phyloP scores from a whole-genome alignment of 1,140 invertebrate species.

The Sweltsa coloradensis region DNA sequence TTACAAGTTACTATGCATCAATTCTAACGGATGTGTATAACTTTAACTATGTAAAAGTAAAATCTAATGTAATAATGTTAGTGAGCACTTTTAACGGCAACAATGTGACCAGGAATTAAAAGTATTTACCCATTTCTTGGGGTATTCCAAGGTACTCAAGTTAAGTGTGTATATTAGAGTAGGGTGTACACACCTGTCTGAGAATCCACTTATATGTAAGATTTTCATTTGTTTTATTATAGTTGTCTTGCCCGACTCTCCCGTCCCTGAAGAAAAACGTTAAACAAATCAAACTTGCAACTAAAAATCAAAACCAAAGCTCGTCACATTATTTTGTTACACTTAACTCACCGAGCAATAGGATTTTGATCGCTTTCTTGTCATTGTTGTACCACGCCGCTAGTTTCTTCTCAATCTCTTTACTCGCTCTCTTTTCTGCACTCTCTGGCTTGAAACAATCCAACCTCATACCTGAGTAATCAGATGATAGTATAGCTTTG shows the following conservation, averaged over 20 bases:
- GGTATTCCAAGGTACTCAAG: constrained; percentile 9
- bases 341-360: constrained; percentile 39
- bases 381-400: constrained; percentile 28
- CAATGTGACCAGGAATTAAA: too few species aligned
- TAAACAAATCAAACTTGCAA: neutral
- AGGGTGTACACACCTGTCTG: constrained; percentile 36
- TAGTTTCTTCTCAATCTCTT: constrained; percentile 26
- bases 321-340: neutral
- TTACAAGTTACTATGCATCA: too few species aligned
- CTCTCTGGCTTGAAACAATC: too few species aligned
- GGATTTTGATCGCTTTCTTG: constrained; percentile 42
- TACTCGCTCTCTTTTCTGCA: constrained; percentile 19
- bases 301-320: neutral
- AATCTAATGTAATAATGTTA: too few species aligned
- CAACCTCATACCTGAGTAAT: too few species aligned
- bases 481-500: too few species aligned
- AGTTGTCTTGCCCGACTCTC: constrained; percentile 62
- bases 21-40: too few species aligned
- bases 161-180: constrained; percentile 6
- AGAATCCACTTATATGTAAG: constrained; percentile 57
- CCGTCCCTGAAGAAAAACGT: constrained; percentile 28
- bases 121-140: too few species aligned
- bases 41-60: too few species aligned
- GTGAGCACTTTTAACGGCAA: too few species aligned
- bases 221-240: constrained; percentile 78